A percentile compares a stretch with the other conserved stretches of the same genome.
These are phyloP conservation scores for Camponotus floridanus DNA, from an alignment of 1,140 invertebrate genomes.

Conservation along the genomic window DNA sequence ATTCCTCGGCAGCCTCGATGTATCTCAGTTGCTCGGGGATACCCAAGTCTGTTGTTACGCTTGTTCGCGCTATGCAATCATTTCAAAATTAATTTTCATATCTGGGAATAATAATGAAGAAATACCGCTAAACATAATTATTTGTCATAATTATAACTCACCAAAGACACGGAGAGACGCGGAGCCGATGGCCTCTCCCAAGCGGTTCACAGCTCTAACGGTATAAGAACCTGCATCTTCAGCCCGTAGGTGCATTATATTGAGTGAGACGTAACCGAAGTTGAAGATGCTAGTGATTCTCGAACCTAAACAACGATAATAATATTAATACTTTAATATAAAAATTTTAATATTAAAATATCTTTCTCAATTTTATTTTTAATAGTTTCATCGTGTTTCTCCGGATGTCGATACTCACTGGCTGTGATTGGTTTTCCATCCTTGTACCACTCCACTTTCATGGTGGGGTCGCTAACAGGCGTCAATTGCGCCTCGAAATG, in stretches of 20 bases:
- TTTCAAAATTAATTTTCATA: constrained; percentile 17
- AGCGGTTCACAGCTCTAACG: constrained; percentile 94
- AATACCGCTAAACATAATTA: neutral
- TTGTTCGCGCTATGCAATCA: constrained; percentile 88
- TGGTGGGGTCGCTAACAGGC: constrained; percentile 98
- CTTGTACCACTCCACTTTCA: constrained; percentile 99
- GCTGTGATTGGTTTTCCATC: constrained; percentile 97
- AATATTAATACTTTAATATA: too few relatives aligned
- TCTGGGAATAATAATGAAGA: neutral
- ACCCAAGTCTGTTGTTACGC: constrained; percentile 94
- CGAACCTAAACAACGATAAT: constrained; percentile 87
- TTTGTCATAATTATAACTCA: constrained; percentile 72
- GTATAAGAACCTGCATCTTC: constrained; percentile 97
- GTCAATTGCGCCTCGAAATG: constrained; percentile 98
- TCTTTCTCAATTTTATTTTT: constrained; percentile 3
- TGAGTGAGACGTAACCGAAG: constrained; percentile 99
- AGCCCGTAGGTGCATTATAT: constrained; percentile 98
- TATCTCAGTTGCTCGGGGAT: constrained; percentile 97
- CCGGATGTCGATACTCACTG: constrained; percentile 86
- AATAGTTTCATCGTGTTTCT: neutral
- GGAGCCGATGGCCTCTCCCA: constrained; percentile 94
- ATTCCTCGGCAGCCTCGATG: constrained; percentile 96
- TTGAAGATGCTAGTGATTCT: constrained; percentile 98
- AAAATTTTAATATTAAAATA: neutral
- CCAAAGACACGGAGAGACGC: constrained; percentile 92